These are phyloP conservation scores for Eupithecia centaureata DNA, from an alignment of 2,888 invertebrate species.

Conservation along the genomic window DNA sequence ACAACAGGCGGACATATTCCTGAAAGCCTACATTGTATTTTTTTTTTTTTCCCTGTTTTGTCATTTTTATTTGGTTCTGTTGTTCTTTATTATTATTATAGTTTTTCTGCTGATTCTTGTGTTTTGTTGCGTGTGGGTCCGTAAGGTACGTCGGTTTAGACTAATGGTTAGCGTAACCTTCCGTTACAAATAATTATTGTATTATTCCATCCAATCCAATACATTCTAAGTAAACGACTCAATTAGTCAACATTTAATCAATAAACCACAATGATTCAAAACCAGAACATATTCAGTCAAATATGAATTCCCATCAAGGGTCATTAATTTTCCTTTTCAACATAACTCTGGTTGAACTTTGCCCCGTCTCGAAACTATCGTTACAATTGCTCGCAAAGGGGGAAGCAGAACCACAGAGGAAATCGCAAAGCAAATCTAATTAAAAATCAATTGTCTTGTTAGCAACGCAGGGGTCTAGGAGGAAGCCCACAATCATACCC, in stretches of 20 bases:
- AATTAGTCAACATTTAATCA: background rate
- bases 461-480: slow-evolving; percentile 50
- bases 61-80: too few relatives aligned
- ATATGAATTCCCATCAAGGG: background rate
- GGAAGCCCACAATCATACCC: slow-evolving; percentile 70
- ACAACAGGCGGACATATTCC: too few relatives aligned
- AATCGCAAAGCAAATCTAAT: slow-evolving; percentile 48
- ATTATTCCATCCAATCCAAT: background rate
- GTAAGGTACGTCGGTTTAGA: too few relatives aligned
- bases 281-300: background rate
- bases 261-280: slow-evolving; percentile 9
- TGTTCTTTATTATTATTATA: too few relatives aligned
- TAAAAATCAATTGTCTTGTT: slow-evolving; percentile 61
- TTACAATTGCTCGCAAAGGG: slow-evolving; percentile 20
- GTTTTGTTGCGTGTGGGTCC: too few relatives aligned
- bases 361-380: slow-evolving; percentile 10
- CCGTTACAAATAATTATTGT: background rate
- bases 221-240: too few relatives aligned
- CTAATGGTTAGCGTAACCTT: background rate
- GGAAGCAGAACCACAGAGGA: slow-evolving; percentile 32
- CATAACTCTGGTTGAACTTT: background rate
- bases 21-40: too few relatives aligned
- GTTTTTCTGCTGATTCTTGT: too few relatives aligned
- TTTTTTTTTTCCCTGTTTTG: too few relatives aligned
- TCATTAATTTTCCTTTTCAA: slow-evolving; percentile 3